phyloP scores from a whole-genome alignment of 92 coral and sea anemone species.

The Porites divaricata region DNA sequence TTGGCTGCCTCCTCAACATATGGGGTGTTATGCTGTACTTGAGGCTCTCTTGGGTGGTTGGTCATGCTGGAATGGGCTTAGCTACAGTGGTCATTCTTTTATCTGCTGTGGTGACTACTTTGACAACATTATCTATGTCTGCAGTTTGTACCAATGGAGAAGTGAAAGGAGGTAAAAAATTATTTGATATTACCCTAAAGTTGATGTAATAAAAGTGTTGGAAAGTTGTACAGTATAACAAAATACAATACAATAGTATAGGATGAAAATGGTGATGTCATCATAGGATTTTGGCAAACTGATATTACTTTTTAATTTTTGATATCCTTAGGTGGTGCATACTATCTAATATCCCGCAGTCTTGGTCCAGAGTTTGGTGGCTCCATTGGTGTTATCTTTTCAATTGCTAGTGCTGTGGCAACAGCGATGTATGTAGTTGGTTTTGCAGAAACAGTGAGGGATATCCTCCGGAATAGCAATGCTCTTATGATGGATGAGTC shows the following conservation, averaged over 20 bases:
- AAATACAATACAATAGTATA: too few species aligned
- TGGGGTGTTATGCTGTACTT: constrained; percentile 99
- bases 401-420: constrained; percentile 97
- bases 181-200: not conserved
- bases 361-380: constrained; percentile 99
- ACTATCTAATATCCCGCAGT: constrained; percentile 91
- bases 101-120: constrained; percentile 87
- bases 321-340: constrained; percentile 81
- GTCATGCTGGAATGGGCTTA: constrained; percentile 96
- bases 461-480: constrained; percentile 73
- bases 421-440: constrained; percentile 97
- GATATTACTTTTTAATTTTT: not conserved
- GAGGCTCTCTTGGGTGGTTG: constrained; percentile 93
- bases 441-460: constrained; percentile 94
- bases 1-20: constrained; percentile 93
- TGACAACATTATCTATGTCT: constrained; percentile 96
- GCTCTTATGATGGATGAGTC: constrained; percentile 85
- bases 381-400: constrained; percentile 94
- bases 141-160: constrained; percentile 99
- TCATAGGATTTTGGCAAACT: too few species aligned
- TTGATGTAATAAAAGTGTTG: not conserved
- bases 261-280: too few species aligned
- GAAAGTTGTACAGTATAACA: too few species aligned
- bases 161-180: constrained; percentile 87
- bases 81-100: constrained; percentile 75